Conservation (phyloP, 2,113 vertebrate genomes). For the Ranitomeya imitator region DNA sequence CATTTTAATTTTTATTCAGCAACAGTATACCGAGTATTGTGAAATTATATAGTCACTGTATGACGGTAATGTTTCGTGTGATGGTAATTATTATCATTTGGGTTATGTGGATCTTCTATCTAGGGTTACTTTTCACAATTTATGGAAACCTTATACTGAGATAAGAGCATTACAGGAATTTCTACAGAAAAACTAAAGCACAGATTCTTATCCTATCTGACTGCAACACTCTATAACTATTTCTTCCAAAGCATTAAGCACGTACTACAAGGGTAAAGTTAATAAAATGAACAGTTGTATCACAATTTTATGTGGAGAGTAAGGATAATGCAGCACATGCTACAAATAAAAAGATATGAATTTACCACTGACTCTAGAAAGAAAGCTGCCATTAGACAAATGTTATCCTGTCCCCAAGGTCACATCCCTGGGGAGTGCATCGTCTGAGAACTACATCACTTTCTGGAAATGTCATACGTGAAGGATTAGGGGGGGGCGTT, state of each 20-base stretch:
- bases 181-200: not conserved
- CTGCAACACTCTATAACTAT: not conserved
- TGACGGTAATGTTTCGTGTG: no score
- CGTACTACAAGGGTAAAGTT: not conserved
- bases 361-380: slow-evolving; percentile 26
- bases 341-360: slow-evolving; percentile 21
- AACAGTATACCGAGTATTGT: no score
- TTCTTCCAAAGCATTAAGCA: not conserved
- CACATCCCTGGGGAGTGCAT: slow-evolving; percentile 24
- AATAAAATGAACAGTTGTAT: slow-evolving; percentile 15
- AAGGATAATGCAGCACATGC: not conserved
- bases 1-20: no score
- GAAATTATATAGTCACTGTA: no score
- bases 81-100: no score
- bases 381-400: slow-evolving; percentile 41
- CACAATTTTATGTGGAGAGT: not conserved
- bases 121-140: no score
- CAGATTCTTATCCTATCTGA: not conserved
- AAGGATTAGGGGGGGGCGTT: not conserved
- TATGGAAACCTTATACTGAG: no score
- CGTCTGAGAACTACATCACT: slow-evolving; percentile 34
- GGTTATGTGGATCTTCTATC: no score
- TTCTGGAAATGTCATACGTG: slow-evolving; percentile 32
- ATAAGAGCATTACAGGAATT: not conserved
- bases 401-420: slow-evolving; percentile 28